These are phyloP conservation scores for Syrphus vitripennis DNA, from an alignment of 2,888 invertebrate species.

Conservation along the genomic window DNA sequence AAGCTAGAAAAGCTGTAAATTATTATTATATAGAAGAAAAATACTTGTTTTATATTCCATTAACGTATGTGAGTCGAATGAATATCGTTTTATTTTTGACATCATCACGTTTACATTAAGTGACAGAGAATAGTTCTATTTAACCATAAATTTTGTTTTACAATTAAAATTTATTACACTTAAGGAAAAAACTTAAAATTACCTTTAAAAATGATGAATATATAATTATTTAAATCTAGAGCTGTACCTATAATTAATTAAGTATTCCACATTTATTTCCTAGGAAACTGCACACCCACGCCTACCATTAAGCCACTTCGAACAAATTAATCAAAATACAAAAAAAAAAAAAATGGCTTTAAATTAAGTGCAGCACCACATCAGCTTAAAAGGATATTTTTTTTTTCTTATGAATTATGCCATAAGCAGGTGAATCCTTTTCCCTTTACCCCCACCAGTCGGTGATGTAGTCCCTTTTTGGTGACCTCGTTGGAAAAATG, in stretches of 20 bases:
- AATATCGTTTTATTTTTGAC: slow-evolving; percentile 36
- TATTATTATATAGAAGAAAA: background rate
- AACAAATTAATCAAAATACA: background rate
- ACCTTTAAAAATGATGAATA: background rate
- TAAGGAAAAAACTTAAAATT: background rate
- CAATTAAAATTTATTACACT: background rate
- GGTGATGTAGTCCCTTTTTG: background rate
- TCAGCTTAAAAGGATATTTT: slow-evolving; percentile 12
- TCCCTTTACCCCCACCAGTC: too few relatives aligned
- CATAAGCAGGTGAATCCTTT: slow-evolving; percentile 61
- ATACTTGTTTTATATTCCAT: slow-evolving; percentile 40
- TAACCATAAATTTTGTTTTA: background rate
- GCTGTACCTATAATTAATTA: slow-evolving; percentile 6
- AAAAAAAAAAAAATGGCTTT: slow-evolving; percentile 8
- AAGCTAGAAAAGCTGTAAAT: background rate
- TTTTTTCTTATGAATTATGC: slow-evolving; percentile 23
- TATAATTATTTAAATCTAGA: background rate
- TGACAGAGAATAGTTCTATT: slow-evolving; percentile 4
- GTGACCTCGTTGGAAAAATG: slow-evolving; percentile 63
- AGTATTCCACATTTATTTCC: slow-evolving; percentile 45
- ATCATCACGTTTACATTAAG: slow-evolving; percentile 49
- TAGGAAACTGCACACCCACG: background rate
- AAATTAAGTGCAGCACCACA: slow-evolving; percentile 34
- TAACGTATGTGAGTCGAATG: slow-evolving; percentile 40
- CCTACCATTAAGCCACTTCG: background rate